Percentiles rank a stretch among this genome's conserved stretches.
phyloP scores from a whole-genome alignment of 2,113 vertebrate genomes.

The Corvus moneduloides region DNA sequence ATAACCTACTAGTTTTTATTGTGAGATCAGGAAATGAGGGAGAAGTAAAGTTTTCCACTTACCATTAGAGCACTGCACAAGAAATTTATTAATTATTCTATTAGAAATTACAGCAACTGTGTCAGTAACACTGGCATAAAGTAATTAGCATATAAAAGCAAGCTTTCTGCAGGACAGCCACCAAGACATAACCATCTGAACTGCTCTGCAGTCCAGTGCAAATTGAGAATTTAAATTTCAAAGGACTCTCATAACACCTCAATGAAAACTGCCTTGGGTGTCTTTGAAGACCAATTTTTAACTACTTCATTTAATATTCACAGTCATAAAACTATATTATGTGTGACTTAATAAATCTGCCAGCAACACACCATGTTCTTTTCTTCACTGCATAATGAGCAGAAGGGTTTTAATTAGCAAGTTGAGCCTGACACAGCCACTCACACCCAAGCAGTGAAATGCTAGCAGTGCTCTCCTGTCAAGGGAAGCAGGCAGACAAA shows the following conservation, averaged over 20 bases:
- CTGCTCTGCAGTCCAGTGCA: neutral
- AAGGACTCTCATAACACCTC: neutral
- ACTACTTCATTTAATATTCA: neutral
- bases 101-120: neutral
- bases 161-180: neutral
- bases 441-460: neutral
- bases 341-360: conserved; percentile 19
- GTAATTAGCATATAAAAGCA: neutral
- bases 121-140: neutral
- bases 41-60: neutral
- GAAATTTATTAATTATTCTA: neutral
- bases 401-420: neutral
- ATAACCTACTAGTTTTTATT: neutral
- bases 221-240: conserved; percentile 10
- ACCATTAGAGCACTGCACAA: neutral
- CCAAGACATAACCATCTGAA: neutral
- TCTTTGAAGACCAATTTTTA: neutral
- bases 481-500: neutral
- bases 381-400: neutral
- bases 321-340: neutral
- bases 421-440: neutral
- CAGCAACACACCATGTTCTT: neutral
- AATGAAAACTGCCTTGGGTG: neutral
- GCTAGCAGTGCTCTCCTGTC: neutral
- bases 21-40: neutral